Evolutionary conservation across 2,888 invertebrate genomes (phyloP), one percentile per base, ranked within the genome.

Genomic region (Lomographa bimaculata): DNA sequence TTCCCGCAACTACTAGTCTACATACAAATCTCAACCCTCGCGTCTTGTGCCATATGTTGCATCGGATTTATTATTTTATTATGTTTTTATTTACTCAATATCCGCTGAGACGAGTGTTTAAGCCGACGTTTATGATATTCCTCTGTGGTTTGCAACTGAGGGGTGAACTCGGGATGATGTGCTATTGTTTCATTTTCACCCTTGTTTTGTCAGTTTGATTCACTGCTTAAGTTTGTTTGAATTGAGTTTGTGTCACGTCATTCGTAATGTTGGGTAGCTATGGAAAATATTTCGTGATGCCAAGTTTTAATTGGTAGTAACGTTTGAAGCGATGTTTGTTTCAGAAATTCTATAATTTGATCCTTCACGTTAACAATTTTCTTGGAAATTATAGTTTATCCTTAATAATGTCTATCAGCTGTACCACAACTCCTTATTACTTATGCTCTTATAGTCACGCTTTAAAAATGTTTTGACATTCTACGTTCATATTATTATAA

Each of bases 61-160:
- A 49, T 57, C 53, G 79, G 79, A 86, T 87, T 75, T 79, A 86
- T 89, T 85, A 89, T 87, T 87, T 84, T 79, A 86, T 87, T 84
- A 81, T 77, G 79, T 83, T 86, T 86, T 86, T 86, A 87, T 87
- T 87, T 85, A 86, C 75, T 80, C 73, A 71, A 69, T 69, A 71
- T 84, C 85, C 78, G 64, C 55, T 43, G 82, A 79, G 86, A 83
- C 72, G 82, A 80, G 86, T 86, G 87, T 85, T 89, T 86, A 86
- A 89, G 85, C 83, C 74, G 85, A 80, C 86, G 78, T 86, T 87
- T 87, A 87, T 86, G 81, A 87, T 84, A 86, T 84, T 85, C 84
- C 86, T 84, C 57, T 77, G 89, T 70, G 87, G 87, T 76, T 84
- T 79, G 67, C 54, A 48, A 18, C 47, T 46, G 79, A 78, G 79